A percentile compares a stretch with the other conserved stretches of the same genome.
phyloP scores from a whole-genome alignment of 2,888 invertebrate species.

The Cecidostiba fungosa region DNA sequence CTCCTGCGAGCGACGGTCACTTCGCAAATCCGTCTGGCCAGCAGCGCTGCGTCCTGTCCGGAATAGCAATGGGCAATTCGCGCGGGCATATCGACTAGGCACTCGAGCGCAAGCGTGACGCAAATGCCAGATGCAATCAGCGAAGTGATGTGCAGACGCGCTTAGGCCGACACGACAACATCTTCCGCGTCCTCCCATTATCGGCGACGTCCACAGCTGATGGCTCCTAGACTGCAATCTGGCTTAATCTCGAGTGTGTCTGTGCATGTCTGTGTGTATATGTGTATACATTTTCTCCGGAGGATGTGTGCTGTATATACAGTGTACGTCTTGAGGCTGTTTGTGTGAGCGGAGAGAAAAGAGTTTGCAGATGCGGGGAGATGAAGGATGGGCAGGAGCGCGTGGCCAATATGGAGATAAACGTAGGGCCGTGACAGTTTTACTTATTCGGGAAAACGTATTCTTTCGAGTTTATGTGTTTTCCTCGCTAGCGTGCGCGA shows the following conservation, averaged over 20 bases:
- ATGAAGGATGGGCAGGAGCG: slow-evolving; percentile 53
- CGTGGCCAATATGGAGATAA: slow-evolving; percentile 61
- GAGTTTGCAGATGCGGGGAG: slow-evolving; percentile 41
- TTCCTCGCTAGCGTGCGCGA: slow-evolving; percentile 25
- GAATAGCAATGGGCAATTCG: slow-evolving; percentile 79
- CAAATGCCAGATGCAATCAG: slow-evolving; percentile 80
- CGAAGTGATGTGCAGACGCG: slow-evolving; percentile 50
- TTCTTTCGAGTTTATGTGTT: slow-evolving; percentile 62
- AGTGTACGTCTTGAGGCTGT: background rate
- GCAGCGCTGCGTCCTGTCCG: slow-evolving; percentile 63
- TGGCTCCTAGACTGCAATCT: slow-evolving; percentile 60
- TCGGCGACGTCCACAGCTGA: slow-evolving; percentile 10
- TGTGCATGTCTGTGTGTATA: background rate
- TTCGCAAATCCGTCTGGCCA: slow-evolving; percentile 80
- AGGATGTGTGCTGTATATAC: no score
- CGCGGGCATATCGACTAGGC: slow-evolving; percentile 79
- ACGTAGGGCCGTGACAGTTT: slow-evolving; percentile 60
- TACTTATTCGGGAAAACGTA: slow-evolving; percentile 64
- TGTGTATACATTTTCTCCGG: no score
- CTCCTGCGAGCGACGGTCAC: slow-evolving; percentile 61
- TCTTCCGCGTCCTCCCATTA: slow-evolving; percentile 14
- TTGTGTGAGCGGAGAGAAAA: slow-evolving; percentile 16
- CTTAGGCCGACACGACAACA: slow-evolving; percentile 25
- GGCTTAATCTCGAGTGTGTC: slow-evolving; percentile 53
- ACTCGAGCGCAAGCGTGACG: slow-evolving; percentile 78